phyloP scores from a whole-genome alignment of 1,140 invertebrate genomes.

The Trichogramma pretiosum region DNA sequence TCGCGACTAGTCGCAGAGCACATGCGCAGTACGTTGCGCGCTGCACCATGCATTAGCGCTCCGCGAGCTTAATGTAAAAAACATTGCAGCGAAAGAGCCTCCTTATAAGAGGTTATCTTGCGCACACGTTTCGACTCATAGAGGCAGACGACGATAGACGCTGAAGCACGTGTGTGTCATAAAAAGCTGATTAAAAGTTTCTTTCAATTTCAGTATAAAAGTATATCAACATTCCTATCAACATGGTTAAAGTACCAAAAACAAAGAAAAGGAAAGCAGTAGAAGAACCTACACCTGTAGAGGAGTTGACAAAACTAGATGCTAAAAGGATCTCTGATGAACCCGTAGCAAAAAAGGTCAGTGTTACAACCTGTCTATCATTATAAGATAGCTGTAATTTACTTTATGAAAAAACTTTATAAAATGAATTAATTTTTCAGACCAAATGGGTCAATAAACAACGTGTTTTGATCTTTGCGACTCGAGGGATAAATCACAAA shows the following conservation, averaged over 20 bases:
- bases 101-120: no score
- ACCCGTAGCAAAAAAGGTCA: conserved; percentile 41
- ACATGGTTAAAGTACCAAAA: conserved; percentile 26
- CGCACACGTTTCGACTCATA: no score
- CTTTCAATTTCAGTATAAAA: not conserved
- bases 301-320: conserved; percentile 16
- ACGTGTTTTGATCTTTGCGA: conserved; percentile 82
- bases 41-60: no score
- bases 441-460: conserved; percentile 89
- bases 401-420: conserved; percentile 1
- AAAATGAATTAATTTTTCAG: conserved; percentile 36
- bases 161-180: no score
- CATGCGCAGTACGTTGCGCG: no score
- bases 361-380: conserved; percentile 9
- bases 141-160: conserved; percentile 9
- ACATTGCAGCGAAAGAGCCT: no score
- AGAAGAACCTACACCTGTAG: conserved; percentile 12
- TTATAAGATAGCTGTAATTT: conserved; percentile 5
- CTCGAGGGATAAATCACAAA: conserved; percentile 81
- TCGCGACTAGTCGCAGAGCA: no score
- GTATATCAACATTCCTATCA: no score
- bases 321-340: conserved; percentile 41
- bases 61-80: no score
- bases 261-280: conserved; percentile 28
- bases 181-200: not conserved